Evolutionary conservation across 2,797 vertebrate genomes (phyloP).

Genomic region (Heterohyrax brucei): DNA sequence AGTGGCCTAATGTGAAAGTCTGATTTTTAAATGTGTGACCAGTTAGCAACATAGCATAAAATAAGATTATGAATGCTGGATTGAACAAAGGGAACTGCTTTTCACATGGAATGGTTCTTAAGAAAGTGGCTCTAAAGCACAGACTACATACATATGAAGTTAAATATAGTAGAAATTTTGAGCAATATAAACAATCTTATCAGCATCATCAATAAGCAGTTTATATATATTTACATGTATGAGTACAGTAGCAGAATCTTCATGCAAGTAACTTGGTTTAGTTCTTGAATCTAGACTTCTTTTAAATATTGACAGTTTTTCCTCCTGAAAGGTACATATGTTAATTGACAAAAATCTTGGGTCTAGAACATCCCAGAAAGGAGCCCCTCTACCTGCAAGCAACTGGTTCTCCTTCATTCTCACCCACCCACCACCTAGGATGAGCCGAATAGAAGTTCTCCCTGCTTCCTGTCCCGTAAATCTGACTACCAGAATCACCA

Average conservation of each 20-base stretch:
- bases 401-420: not conserved
- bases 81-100: not conserved
- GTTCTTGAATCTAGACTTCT: not conserved
- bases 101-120: not conserved
- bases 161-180: not conserved
- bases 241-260: not conserved
- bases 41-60: not conserved
- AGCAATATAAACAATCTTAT: not conserved
- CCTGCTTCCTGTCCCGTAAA: not conserved
- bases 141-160: not conserved
- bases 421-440: not conserved
- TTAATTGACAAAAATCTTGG: not conserved
- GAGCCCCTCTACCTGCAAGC: not conserved
- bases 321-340: not conserved
- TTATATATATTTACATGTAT: not conserved
- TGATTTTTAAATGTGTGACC: conserved; percentile 14
- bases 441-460: not conserved
- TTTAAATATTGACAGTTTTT: not conserved
- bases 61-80: not conserved
- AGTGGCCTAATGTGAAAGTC: not conserved
- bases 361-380: not conserved
- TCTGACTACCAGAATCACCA: not conserved
- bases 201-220: not conserved
- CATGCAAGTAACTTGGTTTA: not conserved
- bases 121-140: not conserved